Percentiles rank a stretch among this genome's conserved stretches.
phyloP scores from a whole-genome alignment of 2,797 vertebrate genomes.

The Urocyon cinereoargenteus region DNA sequence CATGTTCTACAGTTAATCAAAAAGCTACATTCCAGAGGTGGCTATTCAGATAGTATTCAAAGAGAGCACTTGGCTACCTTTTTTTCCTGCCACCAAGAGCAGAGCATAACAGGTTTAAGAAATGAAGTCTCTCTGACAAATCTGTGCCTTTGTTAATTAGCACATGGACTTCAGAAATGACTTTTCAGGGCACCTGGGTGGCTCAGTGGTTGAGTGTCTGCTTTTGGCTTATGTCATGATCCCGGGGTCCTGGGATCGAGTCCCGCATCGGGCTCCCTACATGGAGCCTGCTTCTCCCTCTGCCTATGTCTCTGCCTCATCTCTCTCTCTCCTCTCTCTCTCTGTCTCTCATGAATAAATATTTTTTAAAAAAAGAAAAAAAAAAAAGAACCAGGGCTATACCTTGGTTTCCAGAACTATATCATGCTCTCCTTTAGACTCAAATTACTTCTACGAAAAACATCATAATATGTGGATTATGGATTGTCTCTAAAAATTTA shows the following conservation, averaged over 20 bases:
- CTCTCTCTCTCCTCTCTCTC: too few relatives aligned
- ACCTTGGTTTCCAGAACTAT: constrained; percentile 1
- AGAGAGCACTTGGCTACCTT: not conserved
- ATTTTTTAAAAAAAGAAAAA: too few relatives aligned
- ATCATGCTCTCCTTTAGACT: constrained; percentile 19
- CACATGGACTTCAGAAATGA: constrained; percentile 44
- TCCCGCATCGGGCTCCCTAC: too few relatives aligned
- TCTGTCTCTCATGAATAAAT: too few relatives aligned
- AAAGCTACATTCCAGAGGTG: not conserved
- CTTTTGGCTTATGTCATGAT: too few relatives aligned
- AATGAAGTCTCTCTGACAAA: constrained; percentile 25
- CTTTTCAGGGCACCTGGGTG: not conserved
- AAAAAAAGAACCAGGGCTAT: not conserved
- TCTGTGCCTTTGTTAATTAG: constrained; percentile 20
- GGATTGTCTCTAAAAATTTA: not conserved
- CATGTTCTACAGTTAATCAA: constrained; percentile 32
- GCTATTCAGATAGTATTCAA: not conserved
- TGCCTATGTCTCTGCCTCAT: too few relatives aligned
- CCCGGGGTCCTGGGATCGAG: too few relatives aligned
- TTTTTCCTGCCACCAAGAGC: not conserved
- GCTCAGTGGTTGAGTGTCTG: too few relatives aligned
- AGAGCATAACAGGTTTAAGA: constrained; percentile 10
- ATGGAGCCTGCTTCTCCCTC: too few relatives aligned
- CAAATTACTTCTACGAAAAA: constrained; percentile 40
- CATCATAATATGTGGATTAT: not conserved